Conservation (phyloP, 2,113 vertebrate genomes). For the Tupaia tana region DNA sequence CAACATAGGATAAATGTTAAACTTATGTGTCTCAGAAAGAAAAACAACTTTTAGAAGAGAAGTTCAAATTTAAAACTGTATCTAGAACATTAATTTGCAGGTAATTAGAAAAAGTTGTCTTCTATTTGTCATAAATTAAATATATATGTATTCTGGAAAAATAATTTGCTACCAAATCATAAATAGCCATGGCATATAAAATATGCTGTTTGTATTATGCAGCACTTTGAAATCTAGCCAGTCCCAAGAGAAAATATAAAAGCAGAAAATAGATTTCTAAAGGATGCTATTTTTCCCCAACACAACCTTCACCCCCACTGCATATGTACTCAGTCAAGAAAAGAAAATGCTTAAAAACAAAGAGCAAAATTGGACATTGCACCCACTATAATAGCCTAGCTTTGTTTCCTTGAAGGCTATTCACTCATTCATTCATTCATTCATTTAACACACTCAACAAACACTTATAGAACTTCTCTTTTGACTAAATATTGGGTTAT, state of each 20-base stretch:
- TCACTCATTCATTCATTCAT: not conserved
- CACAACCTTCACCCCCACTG: not conserved
- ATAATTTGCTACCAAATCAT: slow-evolving; percentile 48
- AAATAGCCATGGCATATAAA: slow-evolving; percentile 1
- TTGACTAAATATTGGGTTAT: not conserved
- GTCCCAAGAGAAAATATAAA: not conserved
- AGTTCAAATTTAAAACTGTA: not conserved
- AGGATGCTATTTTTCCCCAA: not conserved
- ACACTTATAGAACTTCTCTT: not conserved
- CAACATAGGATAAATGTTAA: not conserved
- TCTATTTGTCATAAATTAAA: slow-evolving; percentile 60
- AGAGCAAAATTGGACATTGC: not conserved
- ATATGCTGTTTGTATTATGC: not conserved
- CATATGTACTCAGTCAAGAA: not conserved
- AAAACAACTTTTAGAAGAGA: slow-evolving; percentile 35
- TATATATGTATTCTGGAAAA: not conserved
- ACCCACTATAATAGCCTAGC: not conserved
- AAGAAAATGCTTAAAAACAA: not conserved
- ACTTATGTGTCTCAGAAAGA: not conserved
- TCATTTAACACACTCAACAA: not conserved
- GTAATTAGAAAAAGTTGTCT: slow-evolving; percentile 12
- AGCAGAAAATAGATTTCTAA: slow-evolving; percentile 14
- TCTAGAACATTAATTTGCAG: slow-evolving; percentile 21
- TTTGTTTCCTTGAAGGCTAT: not conserved
- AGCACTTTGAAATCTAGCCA: not conserved